phyloP scores from a whole-genome alignment of 2,113 vertebrate species.

The Rhabdornis inornatus region DNA sequence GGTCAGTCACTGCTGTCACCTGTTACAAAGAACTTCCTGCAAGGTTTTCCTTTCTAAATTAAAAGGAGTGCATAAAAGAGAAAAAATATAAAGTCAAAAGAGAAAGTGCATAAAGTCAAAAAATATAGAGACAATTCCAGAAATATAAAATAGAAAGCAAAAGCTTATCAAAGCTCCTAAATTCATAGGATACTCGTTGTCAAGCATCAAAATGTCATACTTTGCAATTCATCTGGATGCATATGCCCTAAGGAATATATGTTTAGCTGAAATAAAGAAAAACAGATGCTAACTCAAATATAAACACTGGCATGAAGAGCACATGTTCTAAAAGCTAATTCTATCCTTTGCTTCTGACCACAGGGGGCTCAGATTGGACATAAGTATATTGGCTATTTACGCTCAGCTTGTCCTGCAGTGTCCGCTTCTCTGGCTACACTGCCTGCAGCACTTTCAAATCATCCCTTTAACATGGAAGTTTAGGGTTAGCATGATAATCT shows the following conservation, averaged over 20 bases:
- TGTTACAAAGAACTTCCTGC: not conserved
- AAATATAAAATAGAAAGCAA: not conserved
- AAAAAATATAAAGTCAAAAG: no score
- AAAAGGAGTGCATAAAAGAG: not conserved
- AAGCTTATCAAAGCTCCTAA: not conserved
- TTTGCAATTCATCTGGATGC: not conserved
- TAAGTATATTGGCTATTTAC: not conserved
- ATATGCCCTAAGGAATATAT: not conserved
- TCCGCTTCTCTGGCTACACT: not conserved
- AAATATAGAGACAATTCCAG: not conserved
- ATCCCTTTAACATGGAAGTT: no score
- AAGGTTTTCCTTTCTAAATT: not conserved
- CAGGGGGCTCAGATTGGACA: not conserved
- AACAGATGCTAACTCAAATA: not conserved
- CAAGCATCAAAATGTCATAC: not conserved
- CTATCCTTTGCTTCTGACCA: not conserved
- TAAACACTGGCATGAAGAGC: not conserved
- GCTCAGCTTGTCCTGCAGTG: not conserved
- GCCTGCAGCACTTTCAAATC: not conserved
- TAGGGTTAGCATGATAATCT: not conserved
- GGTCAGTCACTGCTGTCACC: not conserved
- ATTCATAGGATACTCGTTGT: not conserved
- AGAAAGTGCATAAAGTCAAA: no score
- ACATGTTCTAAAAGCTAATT: not conserved
- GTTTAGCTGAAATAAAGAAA: not conserved